Percentiles rank a stretch among this genome's conserved stretches.
Conservation (phyloP, 1,140 invertebrate genomes). For the Paraescarpia echinospica region DNA sequence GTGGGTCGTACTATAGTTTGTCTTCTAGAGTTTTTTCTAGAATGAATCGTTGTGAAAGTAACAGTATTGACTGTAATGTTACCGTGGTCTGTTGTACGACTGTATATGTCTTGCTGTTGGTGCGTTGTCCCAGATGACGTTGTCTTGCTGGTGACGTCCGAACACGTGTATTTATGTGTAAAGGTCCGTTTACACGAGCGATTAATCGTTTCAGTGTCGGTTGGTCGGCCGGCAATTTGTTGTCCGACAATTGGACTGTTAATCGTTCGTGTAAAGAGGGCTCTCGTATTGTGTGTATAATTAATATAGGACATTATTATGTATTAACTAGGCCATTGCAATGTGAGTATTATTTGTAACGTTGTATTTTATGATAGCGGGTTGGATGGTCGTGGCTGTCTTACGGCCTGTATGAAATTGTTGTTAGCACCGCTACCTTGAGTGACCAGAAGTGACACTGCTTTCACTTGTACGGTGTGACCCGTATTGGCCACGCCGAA, state of each 20-base stretch:
- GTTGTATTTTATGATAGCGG: not conserved
- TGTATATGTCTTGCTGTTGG: not conserved
- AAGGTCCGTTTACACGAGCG: not conserved
- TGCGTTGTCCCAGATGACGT: not conserved
- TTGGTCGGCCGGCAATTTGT: too few species aligned
- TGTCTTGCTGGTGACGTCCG: not conserved
- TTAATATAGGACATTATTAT: not conserved
- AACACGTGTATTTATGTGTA: not conserved
- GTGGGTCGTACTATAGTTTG: not conserved
- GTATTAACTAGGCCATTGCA: not conserved
- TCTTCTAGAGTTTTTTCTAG: not conserved
- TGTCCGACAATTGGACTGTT: too few species aligned
- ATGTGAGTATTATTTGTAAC: not conserved
- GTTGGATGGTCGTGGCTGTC: too few species aligned
- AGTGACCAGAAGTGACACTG: not conserved
- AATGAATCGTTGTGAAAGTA: not conserved
- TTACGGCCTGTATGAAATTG: not conserved
- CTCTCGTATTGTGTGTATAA: not conserved
- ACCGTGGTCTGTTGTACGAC: not conserved
- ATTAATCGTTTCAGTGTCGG: too few species aligned
- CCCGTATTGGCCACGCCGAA: not conserved
- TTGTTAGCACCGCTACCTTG: not conserved
- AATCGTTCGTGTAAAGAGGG: too few species aligned
- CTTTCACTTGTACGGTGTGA: not conserved
- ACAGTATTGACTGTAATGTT: not conserved